A percentile compares a stretch with the other conserved stretches of the same genome.
Evolutionary conservation across 2,797 vertebrate genomes (phyloP).

Genomic region (Cryptoblepharus egeriae): DNA sequence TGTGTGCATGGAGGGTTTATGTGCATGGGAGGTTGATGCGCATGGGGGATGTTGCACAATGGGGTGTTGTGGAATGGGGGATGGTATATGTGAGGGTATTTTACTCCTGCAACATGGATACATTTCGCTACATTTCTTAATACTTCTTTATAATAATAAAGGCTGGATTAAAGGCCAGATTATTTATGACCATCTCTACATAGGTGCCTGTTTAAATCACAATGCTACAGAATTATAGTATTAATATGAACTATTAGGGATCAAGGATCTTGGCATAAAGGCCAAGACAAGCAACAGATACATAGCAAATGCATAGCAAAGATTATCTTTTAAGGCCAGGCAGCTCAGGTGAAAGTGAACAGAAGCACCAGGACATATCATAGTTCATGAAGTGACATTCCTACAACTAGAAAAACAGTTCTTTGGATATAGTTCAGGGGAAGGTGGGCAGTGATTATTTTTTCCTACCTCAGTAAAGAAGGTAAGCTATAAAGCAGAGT

Average conservation of each 20-base stretch:
- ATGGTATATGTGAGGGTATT: no score
- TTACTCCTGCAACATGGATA: no score
- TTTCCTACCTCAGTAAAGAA: neutral
- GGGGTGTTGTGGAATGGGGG: no score
- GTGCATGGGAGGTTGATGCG: no score
- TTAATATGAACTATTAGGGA: neutral
- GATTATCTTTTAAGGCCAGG: neutral
- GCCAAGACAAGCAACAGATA: no score
- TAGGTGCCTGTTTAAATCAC: neutral
- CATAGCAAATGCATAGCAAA: no score
- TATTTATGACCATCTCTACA: neutral
- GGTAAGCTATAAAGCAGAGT: neutral
- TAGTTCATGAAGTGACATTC: neutral
- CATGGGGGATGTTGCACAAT: no score
- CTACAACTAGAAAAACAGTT: neutral
- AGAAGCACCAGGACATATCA: neutral
- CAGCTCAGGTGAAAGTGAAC: neutral
- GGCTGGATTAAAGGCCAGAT: neutral
- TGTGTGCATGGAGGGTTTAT: no score
- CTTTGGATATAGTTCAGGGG: neutral
- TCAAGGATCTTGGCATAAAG: no score
- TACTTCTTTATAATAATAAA: no score
- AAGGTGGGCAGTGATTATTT: neutral
- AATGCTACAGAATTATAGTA: no score
- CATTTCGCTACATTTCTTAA: no score